Conservation (phyloP, 1,140 invertebrate species). For the Frieseomelitta varia region DNA sequence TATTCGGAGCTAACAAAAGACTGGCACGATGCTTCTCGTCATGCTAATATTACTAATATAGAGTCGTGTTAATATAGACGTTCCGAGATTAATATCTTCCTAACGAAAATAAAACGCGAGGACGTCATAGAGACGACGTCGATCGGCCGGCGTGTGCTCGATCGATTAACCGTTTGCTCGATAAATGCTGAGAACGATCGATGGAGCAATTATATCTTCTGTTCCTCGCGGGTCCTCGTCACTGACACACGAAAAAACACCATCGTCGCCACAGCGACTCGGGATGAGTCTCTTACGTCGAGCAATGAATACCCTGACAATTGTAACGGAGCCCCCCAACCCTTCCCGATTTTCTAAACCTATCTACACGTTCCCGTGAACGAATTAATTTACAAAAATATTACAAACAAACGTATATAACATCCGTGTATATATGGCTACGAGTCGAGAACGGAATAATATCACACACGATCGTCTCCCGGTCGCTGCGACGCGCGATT, state of each 20-base stretch:
- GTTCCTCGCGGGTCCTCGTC: background rate
- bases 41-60: constrained; percentile 23
- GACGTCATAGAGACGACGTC: background rate
- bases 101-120: background rate
- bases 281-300: constrained; percentile 21
- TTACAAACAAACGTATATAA: constrained; percentile 44
- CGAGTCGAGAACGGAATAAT: constrained; percentile 41
- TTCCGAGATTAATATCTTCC: background rate
- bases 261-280: constrained; percentile 2
- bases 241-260: background rate
- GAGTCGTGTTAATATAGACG: constrained; percentile 4
- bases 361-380: constrained; percentile 46
- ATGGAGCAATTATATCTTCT: background rate
- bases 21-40: background rate
- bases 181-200: constrained; percentile 2
- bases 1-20: background rate
- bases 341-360: constrained; percentile 18
- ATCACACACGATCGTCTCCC: constrained; percentile 30
- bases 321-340: background rate
- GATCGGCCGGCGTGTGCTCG: background rate
- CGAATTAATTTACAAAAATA: constrained; percentile 55
- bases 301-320: constrained; percentile 36
- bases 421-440: constrained; percentile 8
- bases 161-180: background rate
- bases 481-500: background rate